Conservation (phyloP, 2,888 invertebrate genomes). For the Rhodophaea formosa region DNA sequence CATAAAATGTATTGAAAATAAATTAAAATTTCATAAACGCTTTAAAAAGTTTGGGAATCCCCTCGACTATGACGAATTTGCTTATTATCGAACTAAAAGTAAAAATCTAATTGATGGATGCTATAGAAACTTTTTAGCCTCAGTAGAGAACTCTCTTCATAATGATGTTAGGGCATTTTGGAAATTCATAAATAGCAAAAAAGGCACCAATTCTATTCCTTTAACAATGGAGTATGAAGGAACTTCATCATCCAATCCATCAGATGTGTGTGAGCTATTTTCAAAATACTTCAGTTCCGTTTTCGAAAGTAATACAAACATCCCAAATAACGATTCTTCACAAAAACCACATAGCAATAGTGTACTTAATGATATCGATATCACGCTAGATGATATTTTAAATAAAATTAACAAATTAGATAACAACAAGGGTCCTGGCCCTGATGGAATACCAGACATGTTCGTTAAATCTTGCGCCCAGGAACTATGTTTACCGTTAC, state of each 20-base stretch:
- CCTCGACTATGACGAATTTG: neutral
- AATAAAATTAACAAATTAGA: slow-evolving; percentile 7
- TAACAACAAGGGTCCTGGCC: neutral
- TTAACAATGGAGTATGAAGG: neutral
- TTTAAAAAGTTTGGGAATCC: neutral
- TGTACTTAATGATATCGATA: neutral
- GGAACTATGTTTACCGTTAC: neutral
- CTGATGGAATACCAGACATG: neutral
- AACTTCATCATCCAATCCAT: neutral
- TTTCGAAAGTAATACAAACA: neutral
- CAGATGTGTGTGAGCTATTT: neutral
- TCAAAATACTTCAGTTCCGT: neutral
- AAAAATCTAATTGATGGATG: neutral
- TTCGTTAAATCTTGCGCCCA: neutral
- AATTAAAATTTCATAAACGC: neutral
- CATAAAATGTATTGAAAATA: neutral
- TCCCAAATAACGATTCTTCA: neutral
- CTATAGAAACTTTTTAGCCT: neutral
- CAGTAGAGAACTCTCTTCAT: neutral
- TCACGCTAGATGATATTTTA: neutral
- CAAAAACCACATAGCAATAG: neutral
- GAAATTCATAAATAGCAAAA: neutral
- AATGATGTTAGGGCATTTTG: neutral
- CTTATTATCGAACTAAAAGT: neutral
- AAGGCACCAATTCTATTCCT: neutral